Evolutionary conservation across 2,888 invertebrate species (phyloP).

Genomic region (Eurytoma adleriae): DNA sequence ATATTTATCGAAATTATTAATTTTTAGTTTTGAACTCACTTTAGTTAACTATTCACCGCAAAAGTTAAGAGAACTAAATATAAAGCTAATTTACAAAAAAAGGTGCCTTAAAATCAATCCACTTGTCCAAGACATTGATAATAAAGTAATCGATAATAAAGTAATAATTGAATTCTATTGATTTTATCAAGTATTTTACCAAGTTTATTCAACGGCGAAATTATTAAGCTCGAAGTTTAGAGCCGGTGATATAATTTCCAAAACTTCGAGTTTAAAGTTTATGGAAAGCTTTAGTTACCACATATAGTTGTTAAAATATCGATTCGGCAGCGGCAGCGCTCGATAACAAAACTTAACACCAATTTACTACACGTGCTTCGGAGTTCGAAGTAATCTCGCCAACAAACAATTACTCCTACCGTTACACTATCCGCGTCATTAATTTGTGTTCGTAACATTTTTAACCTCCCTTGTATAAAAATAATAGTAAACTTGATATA

Average conservation of each 20-base stretch:
- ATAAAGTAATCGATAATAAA: too few relatives aligned
- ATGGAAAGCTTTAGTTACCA: conserved; percentile 36
- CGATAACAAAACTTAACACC: conserved; percentile 33
- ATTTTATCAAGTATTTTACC: too few relatives aligned
- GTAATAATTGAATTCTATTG: too few relatives aligned
- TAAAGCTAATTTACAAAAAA: too few relatives aligned
- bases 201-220: not conserved
- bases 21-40: too few relatives aligned
- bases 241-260: conserved; percentile 4
- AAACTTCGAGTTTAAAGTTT: conserved; percentile 28
- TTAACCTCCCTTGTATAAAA: not conserved
- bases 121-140: too few relatives aligned
- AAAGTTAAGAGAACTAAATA: too few relatives aligned
- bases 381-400: not conserved
- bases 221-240: conserved; percentile 10
- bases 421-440: not conserved
- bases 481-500: too few relatives aligned
- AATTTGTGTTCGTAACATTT: not conserved
- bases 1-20: too few relatives aligned
- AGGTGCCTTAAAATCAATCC: too few relatives aligned
- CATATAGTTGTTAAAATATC: conserved; percentile 30
- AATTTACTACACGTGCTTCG: not conserved
- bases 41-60: too few relatives aligned
- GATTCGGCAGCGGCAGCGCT: not conserved
- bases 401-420: too few relatives aligned